Base-by-base conservation (phyloP, 2,113 vertebrate species). In the Taxidea taxus region DNA sequence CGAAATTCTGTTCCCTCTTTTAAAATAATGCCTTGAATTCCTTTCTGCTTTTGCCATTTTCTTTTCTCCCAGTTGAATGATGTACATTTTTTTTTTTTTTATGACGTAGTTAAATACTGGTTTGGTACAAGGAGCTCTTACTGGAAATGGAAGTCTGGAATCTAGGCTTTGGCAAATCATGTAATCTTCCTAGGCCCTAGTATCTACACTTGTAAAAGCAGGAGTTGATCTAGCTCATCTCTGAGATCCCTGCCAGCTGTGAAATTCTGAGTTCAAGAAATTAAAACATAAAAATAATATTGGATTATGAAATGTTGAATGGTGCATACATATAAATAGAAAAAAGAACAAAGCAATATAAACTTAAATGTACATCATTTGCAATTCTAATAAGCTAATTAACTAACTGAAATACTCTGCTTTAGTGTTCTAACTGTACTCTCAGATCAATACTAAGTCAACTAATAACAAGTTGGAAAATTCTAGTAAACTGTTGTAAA, bases 381-480 rank as follows among this genome's bases (percentile, higher is more conserved):
- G 90, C 95, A 97, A 97, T 95, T 66, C 98, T 98, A 96, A 97
- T 97, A 95, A 97, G 56, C 95, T 97, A 96, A 98, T 95, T 98
- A 98, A 90, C 94, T 95, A 97, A 98, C 95, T 94, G 97, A 97
- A 97, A 85, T 74, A 6, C 58, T 98, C 58, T 98, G 95, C 97
- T 98, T 97, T 97, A 97, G 16, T 98, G 47, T 98, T 97, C 97
- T 98, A 98, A 97, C 93, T 98, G 97, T 96, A 98, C 98, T 98
- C 95, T 91, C 96, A 97, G 95, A 97, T 97, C 97, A 98, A 87
- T 96, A 95, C 85, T 98, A 98, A 98, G 80, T 98, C 93, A 98
- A 80, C 98, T 98, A 98, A 97, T 99, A 99, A 99, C 98, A 98
- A 98, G 96, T 98, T 98, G 97, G 98, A 98, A 98, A 99, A 98